Evolutionary conservation across 2,888 invertebrate genomes (phyloP), one percentile per base, ranked within the genome.

Genomic region (Meghimatium bilineatum): DNA sequence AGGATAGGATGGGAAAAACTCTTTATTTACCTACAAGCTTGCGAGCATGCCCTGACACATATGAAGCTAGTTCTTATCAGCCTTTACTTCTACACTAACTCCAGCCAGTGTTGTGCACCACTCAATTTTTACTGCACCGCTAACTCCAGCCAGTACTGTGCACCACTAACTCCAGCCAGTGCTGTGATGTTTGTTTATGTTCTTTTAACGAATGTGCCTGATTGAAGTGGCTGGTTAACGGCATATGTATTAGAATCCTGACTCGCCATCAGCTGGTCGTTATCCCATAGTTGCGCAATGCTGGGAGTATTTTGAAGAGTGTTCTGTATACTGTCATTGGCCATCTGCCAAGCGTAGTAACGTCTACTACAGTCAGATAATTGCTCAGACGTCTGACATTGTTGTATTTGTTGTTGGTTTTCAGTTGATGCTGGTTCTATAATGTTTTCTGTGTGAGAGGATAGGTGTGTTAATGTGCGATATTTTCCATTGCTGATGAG

Each of bases 231-330:
- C 10, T 1, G 32, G 49, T 67, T 34, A 8, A 8, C 44, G 32
- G 34, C 67, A 34, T 20, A 20, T 0, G 20, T 17, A 32, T 52
- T 52, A 17, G 29, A 79, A 44, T 44, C 44, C 6, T 67, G 29
- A 29, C 79, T 34, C 20, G 36, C 17, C 3, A 32, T 14, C 2
- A 82, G 56, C 3, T 82, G 77, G 20, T 83, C 71, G 29, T 49
- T 82, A 38, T 88, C 87, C 88, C 88, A 88, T 74, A 88, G 74
- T 34, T 86, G 88, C 17, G 87, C 80, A n/a, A 88, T 88, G 71
- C 87, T 83, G 8, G 88, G 88, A 8, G 87, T 86, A 38, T 83
- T 85, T 32, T 86, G 78, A 8, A 86, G 63, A 29, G 83, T 74
- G 32, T 74, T 71, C 32, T 84, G 80, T 36, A 81, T n/a, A 44